These are phyloP conservation scores for Acrossocheilus fasciatus DNA, from an alignment of 2,797 vertebrate genomes.

Conservation along the genomic window DNA sequence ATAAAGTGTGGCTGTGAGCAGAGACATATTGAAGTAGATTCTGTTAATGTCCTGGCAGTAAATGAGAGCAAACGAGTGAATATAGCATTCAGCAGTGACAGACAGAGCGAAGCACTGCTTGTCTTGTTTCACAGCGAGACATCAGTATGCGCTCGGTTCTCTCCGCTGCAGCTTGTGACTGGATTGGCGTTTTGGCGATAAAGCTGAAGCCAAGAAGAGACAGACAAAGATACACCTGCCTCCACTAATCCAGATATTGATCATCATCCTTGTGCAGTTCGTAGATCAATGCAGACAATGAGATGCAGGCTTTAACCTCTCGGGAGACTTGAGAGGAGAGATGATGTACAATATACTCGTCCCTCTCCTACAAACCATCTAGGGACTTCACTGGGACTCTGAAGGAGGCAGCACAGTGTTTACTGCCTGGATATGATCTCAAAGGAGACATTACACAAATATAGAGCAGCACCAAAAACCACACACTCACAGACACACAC, in stretches of 20 bases:
- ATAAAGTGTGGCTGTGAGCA: slow-evolving; percentile 56
- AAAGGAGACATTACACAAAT: slow-evolving; percentile 42
- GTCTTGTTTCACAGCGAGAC: slow-evolving; percentile 39
- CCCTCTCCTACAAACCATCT: slow-evolving; percentile 16
- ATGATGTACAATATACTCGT: neutral
- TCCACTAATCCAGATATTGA: slow-evolving; percentile 74
- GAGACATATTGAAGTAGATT: slow-evolving; percentile 10
- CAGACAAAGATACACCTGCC: slow-evolving; percentile 35
- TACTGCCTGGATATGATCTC: slow-evolving; percentile 36
- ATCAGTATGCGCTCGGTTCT: slow-evolving; percentile 32
- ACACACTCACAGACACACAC: slow-evolving; percentile 21
- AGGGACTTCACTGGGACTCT: slow-evolving; percentile 36
- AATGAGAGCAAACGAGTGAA: neutral
- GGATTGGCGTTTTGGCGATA: slow-evolving; percentile 57
- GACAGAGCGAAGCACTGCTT: slow-evolving; percentile 43
- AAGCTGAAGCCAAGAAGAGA: slow-evolving; percentile 57
- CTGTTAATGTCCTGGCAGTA: slow-evolving; percentile 31
- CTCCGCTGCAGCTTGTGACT: slow-evolving; percentile 34
- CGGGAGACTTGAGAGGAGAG: slow-evolving; percentile 57
- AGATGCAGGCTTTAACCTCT: slow-evolving; percentile 64
- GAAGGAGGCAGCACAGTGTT: slow-evolving; percentile 50
- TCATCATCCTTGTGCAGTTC: slow-evolving; percentile 63
- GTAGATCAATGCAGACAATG: slow-evolving; percentile 76
- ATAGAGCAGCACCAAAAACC: slow-evolving; percentile 28
- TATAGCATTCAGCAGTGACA: slow-evolving; percentile 31